Evolutionary conservation across 2,888 invertebrate genomes (phyloP).

Genomic region (Sminthurinus aureus): DNA sequence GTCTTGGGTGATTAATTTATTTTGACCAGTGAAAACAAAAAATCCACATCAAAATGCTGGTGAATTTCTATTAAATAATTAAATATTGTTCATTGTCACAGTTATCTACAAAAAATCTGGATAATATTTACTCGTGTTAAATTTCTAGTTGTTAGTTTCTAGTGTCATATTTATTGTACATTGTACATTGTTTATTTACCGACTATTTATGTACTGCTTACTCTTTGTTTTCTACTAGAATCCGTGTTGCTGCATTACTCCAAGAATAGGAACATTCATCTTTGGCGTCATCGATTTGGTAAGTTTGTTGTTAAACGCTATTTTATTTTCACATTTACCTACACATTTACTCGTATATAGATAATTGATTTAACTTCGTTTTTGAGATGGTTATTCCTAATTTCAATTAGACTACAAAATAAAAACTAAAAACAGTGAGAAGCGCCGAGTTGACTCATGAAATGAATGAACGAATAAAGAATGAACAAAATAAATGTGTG

Average conservation of each 20-base stretch:
- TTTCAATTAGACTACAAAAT: no score
- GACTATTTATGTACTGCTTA: background rate
- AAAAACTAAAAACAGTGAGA: no score
- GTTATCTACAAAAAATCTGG: background rate
- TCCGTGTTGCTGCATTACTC: slow-evolving; percentile 56
- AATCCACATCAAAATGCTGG: no score
- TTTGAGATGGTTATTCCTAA: no score
- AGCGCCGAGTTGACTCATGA: no score
- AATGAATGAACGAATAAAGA: no score
- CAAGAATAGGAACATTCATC: slow-evolving; percentile 50
- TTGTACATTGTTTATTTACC: background rate
- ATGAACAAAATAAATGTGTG: no score
- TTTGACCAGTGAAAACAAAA: no score
- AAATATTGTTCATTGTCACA: background rate
- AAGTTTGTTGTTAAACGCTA: slow-evolving; percentile 20
- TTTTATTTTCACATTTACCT: background rate
- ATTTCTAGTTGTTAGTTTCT: background rate
- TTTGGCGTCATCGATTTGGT: slow-evolving; percentile 54
- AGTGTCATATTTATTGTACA: background rate
- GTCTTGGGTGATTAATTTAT: background rate
- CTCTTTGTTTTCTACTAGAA: slow-evolving; percentile 50
- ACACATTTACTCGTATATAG: no score
- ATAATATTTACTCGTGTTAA: background rate
- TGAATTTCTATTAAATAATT: no score
- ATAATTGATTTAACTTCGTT: no score